phyloP scores from a whole-genome alignment of 1,140 invertebrate genomes.

The Zaprionus ghesquierei region DNA sequence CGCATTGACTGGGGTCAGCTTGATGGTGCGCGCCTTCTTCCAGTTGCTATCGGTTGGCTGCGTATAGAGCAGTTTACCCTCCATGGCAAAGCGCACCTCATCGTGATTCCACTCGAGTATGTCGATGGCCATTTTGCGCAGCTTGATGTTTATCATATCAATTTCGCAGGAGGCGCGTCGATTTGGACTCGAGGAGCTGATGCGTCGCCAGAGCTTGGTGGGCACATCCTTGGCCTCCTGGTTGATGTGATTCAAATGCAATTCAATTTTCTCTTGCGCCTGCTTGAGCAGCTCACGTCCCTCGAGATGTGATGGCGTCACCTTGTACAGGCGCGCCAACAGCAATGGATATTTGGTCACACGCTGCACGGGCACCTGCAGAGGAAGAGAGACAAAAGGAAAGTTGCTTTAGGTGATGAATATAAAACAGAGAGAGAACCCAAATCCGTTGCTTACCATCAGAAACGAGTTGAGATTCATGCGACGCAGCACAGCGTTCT shows the following conservation, averaged over 20 bases:
- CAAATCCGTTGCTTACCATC: no score
- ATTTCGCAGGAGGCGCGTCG: slow-evolving; percentile 89
- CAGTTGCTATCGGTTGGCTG: slow-evolving; percentile 95
- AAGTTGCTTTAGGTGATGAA: slow-evolving; percentile 5
- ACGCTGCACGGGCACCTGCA: slow-evolving; percentile 92
- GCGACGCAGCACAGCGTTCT: slow-evolving; percentile 94
- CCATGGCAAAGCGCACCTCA: slow-evolving; percentile 92
- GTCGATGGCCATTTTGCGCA: slow-evolving; percentile 95
- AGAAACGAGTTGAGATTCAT: slow-evolving; percentile 99
- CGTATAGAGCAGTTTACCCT: slow-evolving; percentile 92
- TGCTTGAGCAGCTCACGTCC: slow-evolving; percentile 90
- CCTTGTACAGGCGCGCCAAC: slow-evolving; percentile 94
- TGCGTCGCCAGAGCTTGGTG: slow-evolving; percentile 94
- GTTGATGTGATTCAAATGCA: slow-evolving; percentile 97
- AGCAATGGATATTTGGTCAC: slow-evolving; percentile 97
- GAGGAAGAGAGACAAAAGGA: neutral
- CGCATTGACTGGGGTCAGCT: slow-evolving; percentile 93
- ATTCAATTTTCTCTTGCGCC: slow-evolving; percentile 95
- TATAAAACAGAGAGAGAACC: slow-evolving; percentile 15
- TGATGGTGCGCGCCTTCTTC: slow-evolving; percentile 93
- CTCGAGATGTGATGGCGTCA: slow-evolving; percentile 92
- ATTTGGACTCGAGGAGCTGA: slow-evolving; percentile 90
- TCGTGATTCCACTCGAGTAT: slow-evolving; percentile 96
- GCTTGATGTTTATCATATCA: slow-evolving; percentile 93
- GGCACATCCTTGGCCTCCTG: slow-evolving; percentile 95